Base-by-base conservation (phyloP, 2,113 vertebrate genomes). In the Cyprinus carpio region DNA sequence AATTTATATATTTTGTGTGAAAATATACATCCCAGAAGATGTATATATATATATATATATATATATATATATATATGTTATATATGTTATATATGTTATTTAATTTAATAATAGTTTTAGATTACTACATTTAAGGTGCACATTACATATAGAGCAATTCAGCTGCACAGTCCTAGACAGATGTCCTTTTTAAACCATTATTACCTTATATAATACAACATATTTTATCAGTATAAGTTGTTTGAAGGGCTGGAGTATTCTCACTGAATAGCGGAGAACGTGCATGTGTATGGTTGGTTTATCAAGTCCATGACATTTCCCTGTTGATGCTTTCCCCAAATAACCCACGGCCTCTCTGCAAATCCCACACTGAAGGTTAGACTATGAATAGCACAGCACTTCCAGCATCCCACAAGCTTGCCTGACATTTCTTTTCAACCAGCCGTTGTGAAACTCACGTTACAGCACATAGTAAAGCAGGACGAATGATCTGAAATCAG, bases 301-400 rank as follows among this genome's bases (percentile, higher is more conserved):
- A 71, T 87, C 79, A 78, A 64, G 83, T 81, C 0, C 18, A 6
- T 88, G 90, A 91, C 89, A 90, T 90, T 88, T 87, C 27, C n/a
- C 75, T 49, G 25, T 65, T 71, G 67, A 23, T 43, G 49, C 58
- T 34, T 56, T 56, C 54, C 60, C n/a, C 27, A 34, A 74, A 81
- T 34, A 71, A 58, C 23, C 65, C 76, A 1, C 75, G 0, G 18
- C 7, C 78, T 67, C 74, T 88, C 86, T 87, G 4, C 71, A 79
- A 91, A 90, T 88, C 49, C 1, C 40, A 85, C 62, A 43, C 51
- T 85, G 87, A 92, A 92, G 89, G 90, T 90, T 88, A 90, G 60
- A 9, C 92, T 92, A 91, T 92, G 83, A 92, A 93, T 94, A 94
- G 91, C 72, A 15, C 90, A 88, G 90, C 91, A 89, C 84, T 88